Conservation (phyloP, 2,888 invertebrate genomes). For the Thymelicus acteon region DNA sequence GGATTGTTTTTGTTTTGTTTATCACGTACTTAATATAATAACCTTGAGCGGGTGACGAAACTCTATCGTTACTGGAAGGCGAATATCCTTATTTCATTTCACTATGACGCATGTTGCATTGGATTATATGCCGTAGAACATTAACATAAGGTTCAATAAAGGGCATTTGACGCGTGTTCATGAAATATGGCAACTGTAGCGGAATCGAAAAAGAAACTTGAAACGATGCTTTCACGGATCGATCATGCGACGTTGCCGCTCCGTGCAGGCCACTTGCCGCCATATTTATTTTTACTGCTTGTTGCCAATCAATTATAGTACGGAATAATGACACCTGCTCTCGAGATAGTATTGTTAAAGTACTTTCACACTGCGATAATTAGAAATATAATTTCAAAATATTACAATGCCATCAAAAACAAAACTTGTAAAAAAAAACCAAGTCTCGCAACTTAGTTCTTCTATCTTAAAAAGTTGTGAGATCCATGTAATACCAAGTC, state of each 20-base stretch:
- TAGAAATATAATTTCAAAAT: neutral
- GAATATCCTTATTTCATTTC: constrained; percentile 16
- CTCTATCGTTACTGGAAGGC: neutral
- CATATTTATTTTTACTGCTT: constrained; percentile 71
- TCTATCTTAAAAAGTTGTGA: no score
- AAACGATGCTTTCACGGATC: constrained; percentile 61
- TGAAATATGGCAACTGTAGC: constrained; percentile 29
- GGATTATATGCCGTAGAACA: constrained; percentile 9
- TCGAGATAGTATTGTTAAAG: constrained; percentile 19
- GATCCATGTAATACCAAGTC: no score
- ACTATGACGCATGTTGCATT: neutral
- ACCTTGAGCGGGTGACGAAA: constrained; percentile 5
- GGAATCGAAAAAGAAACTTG: constrained; percentile 39
- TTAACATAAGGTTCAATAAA: neutral
- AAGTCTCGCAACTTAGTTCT: no score
- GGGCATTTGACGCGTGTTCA: neutral
- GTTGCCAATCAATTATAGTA: constrained; percentile 70
- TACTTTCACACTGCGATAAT: constrained; percentile 15
- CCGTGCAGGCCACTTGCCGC: constrained; percentile 54
- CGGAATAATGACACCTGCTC: constrained; percentile 65
- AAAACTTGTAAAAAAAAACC: no score
- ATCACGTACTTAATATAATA: neutral
- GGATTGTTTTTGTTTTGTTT: neutral
- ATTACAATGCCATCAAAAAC: no score
- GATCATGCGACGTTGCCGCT: constrained; percentile 79